These are phyloP conservation scores for Muraenolepis orangiensis DNA, from an alignment of 2,797 vertebrate genomes.

Conservation along the genomic window DNA sequence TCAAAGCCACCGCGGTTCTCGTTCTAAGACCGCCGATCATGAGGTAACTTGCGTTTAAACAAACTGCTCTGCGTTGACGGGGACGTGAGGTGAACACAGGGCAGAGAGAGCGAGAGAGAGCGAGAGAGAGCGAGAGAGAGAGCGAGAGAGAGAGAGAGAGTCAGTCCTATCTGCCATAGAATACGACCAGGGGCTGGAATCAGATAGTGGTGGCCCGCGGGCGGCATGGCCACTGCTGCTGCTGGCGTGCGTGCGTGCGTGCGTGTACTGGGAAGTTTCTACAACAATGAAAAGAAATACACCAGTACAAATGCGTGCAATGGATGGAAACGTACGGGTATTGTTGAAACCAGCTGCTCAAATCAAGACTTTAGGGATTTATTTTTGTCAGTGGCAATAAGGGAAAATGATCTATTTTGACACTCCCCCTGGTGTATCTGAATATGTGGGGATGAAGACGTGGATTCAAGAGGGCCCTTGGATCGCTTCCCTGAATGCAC, in stretches of 20 bases:
- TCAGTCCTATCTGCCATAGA: conserved; percentile 22
- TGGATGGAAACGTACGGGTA: too few species aligned
- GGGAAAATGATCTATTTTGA: not conserved
- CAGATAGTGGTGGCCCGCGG: not conserved
- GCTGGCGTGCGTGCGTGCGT: too few species aligned
- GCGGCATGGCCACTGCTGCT: conserved; percentile 1
- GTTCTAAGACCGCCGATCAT: not conserved
- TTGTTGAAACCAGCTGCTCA: not conserved
- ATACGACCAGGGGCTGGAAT: conserved; percentile 10
- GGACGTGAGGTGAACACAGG: not conserved
- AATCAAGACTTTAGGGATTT: not conserved
- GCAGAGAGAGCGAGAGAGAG: not conserved
- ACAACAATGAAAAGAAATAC: not conserved
- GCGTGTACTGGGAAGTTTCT: not conserved
- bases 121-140: conserved; percentile 3
- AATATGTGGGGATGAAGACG: not conserved
- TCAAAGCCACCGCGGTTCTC: not conserved
- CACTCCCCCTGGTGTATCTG: not conserved
- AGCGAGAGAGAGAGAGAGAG: not conserved
- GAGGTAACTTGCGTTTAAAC: not conserved
- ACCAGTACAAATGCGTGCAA: not conserved
- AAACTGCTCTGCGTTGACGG: not conserved
- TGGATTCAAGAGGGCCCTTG: not conserved
- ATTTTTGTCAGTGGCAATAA: not conserved
- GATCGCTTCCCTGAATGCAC: not conserved